Evolutionary conservation across 1,140 invertebrate species (phyloP), one percentile per base, ranked within the genome.

Genomic region (Diorhabda elongata): DNA sequence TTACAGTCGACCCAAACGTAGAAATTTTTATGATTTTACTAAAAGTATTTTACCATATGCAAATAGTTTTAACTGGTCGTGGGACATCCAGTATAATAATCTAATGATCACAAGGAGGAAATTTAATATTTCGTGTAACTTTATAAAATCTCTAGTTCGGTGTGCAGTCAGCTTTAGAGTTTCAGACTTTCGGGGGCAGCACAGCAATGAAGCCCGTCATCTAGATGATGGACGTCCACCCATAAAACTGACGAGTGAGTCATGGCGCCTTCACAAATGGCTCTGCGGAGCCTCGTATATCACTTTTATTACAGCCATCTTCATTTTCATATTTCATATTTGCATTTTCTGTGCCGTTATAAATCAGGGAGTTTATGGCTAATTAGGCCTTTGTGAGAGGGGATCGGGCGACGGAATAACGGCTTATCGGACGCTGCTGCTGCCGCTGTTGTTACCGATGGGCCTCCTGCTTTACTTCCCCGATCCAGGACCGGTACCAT

Each of bases 301-400:
- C 88, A 89, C 87, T 88, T 89, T 90, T 89, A 89, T 89, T 88
- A 88, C 87, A 85, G 85, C 87, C 86, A 85, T 89, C 87, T 88
- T 90, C 88, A 90, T 90, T 89, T 90, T 89, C 88, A 90, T 89
- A 89, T 89, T 88, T 89, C 88, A 89, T 89, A 89, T 89, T 89
- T 89, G 88, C 88, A 89, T 86, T 85, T 86, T 81, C 80, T 81
- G 78, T 79, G 80, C 83, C 81, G 84, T 85, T 85, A 86, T 87
- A 87, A 86, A 87, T 87, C 85, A 87, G 82, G 80, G 82, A 85
- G 84, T 87, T 87, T 86, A 87, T 87, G 85, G 85, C 86, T 87
- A 87, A 87, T 87, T 87, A 87, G 86, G 84, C 85, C 84, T 85
- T 85, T 85, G 83, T 84, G 80, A 78, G 80, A 78, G 77, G 78